Percentiles rank a stretch among this genome's conserved stretches.
phyloP scores from a whole-genome alignment of 92 coral and sea anemone genomes.

The Epizoanthus stellaris region DNA sequence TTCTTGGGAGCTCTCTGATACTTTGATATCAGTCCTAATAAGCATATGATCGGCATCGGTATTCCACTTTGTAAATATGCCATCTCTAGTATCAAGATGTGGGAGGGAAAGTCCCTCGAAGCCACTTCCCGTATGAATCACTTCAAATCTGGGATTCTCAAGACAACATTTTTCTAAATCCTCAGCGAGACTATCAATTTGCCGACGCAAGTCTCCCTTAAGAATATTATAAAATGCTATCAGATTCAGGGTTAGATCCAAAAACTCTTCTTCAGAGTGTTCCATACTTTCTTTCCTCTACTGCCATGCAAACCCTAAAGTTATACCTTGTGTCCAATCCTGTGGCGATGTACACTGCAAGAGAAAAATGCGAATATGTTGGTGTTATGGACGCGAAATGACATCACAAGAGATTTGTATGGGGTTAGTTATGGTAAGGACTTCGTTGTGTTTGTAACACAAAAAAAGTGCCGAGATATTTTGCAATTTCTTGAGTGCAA shows the following conservation, averaged over 20 bases:
- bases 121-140: slow-evolving; percentile 81
- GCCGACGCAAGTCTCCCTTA: slow-evolving; percentile 58
- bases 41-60: slow-evolving; percentile 89
- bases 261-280: slow-evolving; percentile 19
- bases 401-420: too few species aligned
- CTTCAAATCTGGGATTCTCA: slow-evolving; percentile 61
- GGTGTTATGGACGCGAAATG: too few species aligned
- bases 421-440: too few species aligned
- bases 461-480: too few species aligned
- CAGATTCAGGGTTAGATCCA: slow-evolving; percentile 60
- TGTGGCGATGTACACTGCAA: slow-evolving; percentile 7
- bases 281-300: slow-evolving; percentile 44
- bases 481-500: too few species aligned
- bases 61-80: slow-evolving; percentile 50
- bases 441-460: too few species aligned
- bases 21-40: slow-evolving; percentile 65
- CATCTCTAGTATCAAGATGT: slow-evolving; percentile 47
- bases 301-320: too few species aligned
- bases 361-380: too few species aligned
- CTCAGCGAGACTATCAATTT: slow-evolving; percentile 45
- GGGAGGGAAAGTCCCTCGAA: slow-evolving; percentile 81
- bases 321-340: not conserved
- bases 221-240: slow-evolving; percentile 77
- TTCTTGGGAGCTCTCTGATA: slow-evolving; percentile 35
- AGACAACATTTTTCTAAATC: slow-evolving; percentile 61